Percentiles rank a stretch among this genome's conserved stretches.
Evolutionary conservation across 1,140 invertebrate genomes (phyloP).

Genomic region (Pseudomyrmex pallidus): DNA sequence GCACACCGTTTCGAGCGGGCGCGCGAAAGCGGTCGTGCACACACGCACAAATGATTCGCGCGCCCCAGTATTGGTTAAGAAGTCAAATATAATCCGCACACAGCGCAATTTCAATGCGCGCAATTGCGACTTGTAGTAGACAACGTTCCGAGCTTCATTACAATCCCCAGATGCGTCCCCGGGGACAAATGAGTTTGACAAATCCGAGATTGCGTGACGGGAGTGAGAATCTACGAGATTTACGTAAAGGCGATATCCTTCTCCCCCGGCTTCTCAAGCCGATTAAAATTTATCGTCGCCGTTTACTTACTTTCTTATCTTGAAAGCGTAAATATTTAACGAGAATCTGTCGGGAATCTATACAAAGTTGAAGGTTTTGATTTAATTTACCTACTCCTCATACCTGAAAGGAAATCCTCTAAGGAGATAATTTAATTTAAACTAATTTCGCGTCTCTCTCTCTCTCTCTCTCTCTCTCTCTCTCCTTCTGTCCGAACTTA

Average conservation of each 20-base stretch:
- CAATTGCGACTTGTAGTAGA: constrained; percentile 17
- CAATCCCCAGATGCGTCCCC: constrained; percentile 48
- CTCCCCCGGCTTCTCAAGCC: constrained; percentile 41
- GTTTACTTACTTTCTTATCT: constrained; percentile 6
- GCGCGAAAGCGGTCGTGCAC: constrained; percentile 28
- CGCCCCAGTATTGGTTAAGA: constrained; percentile 48
- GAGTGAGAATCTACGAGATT: constrained; percentile 54
- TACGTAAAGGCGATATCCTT: neutral
- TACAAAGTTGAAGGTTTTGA: constrained; percentile 25
- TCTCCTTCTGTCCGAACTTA: neutral
- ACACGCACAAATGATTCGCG: constrained; percentile 54
- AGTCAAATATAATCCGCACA: constrained; percentile 51
- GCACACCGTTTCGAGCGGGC: constrained; percentile 43
- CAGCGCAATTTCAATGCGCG: constrained; percentile 14
- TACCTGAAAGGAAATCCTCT: constrained; percentile 22
- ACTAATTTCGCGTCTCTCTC: constrained; percentile 1
- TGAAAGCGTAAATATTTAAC: constrained; percentile 19
- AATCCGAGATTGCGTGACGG: constrained; percentile 60
- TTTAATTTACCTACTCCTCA: constrained; percentile 15
- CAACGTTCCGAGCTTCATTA: constrained; percentile 54
- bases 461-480: too few species aligned
- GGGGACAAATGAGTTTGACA: constrained; percentile 63
- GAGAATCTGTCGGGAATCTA: neutral
- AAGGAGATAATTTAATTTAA: constrained; percentile 28
- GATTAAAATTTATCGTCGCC: constrained; percentile 9